Evolutionary conservation across 2,113 vertebrate species (phyloP).

Genomic region (Cochlearius cochlearius): DNA sequence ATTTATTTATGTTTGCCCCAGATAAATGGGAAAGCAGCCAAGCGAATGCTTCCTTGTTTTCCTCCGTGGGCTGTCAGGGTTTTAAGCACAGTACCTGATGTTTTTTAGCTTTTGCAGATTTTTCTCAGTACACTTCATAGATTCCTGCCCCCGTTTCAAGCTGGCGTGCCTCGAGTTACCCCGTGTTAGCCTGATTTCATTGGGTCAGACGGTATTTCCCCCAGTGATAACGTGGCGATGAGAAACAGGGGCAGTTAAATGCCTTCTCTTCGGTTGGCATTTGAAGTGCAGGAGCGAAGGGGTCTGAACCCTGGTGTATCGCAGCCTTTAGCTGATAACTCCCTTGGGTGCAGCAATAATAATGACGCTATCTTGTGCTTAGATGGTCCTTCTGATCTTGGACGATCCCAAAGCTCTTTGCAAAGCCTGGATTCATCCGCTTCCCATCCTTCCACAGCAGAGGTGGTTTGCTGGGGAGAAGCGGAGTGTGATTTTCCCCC

Average conservation of each 20-base stretch:
- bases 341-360: not conserved
- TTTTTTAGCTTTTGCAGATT: not conserved
- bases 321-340: not conserved
- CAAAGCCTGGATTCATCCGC: not conserved
- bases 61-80: not conserved
- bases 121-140: not conserved
- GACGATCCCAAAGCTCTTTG: not conserved
- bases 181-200: not conserved
- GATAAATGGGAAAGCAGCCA: conserved; percentile 16
- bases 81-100: not conserved
- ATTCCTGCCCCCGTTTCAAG: not conserved
- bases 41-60: not conserved
- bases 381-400: not conserved
- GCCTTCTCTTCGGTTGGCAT: not conserved
- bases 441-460: not conserved
- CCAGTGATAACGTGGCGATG: not conserved
- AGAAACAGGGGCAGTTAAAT: not conserved
- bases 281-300: not conserved
- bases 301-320: not conserved
- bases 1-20: conserved; percentile 23
- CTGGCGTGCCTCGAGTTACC: not conserved
- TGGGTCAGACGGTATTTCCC: not conserved
- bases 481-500: accelerated
- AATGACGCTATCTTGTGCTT: not conserved
- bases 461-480: not conserved